Conservation (phyloP, 2,797 vertebrate species). For the Vultur gryphus region DNA sequence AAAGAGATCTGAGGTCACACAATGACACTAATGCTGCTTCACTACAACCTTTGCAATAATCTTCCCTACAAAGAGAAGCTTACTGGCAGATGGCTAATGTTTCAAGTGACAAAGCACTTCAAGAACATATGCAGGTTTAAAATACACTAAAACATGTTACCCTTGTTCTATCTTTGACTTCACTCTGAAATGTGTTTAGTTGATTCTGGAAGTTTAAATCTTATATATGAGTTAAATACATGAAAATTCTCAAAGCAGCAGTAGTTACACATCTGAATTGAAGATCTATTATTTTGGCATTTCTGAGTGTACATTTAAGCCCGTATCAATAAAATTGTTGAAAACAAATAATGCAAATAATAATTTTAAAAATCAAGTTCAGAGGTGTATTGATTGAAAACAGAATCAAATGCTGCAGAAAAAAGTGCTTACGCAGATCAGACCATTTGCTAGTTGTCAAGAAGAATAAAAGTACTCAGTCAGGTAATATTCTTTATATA, state of each 20-base stretch:
- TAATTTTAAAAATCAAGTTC: not conserved
- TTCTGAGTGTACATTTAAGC: not conserved
- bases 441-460: not conserved
- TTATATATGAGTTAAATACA: not conserved
- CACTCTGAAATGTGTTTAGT: not conserved
- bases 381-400: not conserved
- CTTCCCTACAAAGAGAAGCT: not conserved
- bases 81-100: constrained; percentile 39
- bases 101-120: constrained; percentile 48
- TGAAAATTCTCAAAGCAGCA: not conserved
- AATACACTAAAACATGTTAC: constrained; percentile 38
- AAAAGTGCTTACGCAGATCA: not conserved
- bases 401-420: not conserved
- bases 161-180: constrained; percentile 40
- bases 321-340: not conserved
- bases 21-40: not conserved
- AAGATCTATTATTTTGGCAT: not conserved
- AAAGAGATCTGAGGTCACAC: not conserved
- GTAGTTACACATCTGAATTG: not conserved
- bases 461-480: not conserved
- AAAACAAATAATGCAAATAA: not conserved
- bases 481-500: not conserved
- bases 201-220: not conserved
- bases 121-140: constrained; percentile 40
- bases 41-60: not conserved